Base-by-base conservation (phyloP, 2,888 invertebrate species). In the Drosophila emarginata region DNA sequence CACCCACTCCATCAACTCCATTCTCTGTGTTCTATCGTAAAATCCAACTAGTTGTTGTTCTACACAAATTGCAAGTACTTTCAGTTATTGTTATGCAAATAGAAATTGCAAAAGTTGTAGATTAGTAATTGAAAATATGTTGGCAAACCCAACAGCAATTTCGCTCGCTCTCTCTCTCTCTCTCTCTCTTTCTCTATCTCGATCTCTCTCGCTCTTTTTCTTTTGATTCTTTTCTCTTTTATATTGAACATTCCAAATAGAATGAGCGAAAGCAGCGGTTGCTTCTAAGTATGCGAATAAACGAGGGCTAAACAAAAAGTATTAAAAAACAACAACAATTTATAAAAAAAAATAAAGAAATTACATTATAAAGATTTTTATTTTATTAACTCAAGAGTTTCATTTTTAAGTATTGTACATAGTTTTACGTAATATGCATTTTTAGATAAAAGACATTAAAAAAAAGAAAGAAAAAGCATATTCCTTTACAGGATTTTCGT, bases 81-180 rank as follows among this genome's bases (percentile, higher is more conserved):
- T 37, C 60, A 57, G 60, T 56, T 54, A 66, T 66, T 61, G 72
- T 72, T 65, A 65, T 59, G 60, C 62, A 72, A 65, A 53, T 26
- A 39, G 45, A 53, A 69, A 71, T 57, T 56, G 52, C 60, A 70
- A 70, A 70, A 71, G 71, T 71, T 71, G 71, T 58, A 53, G 71
- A 50, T n/a, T 58, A 52, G 82, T 81, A 78, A 82, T 82, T 85
- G 82, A 82, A 84, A 84, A 82, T 84, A 84, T 82, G 79, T 74
- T 83, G 45, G 45, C 45, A 45, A 45, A 45, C 18, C 21, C 45
- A 37, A 37, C 37, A 45, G 45, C 45, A 45, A 9, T 32, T 32
- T 4, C 18, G 4, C 18, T 21, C 12, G 14, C 15, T 40, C 1
- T 40, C 18, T 9, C 9, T 45, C 4, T 4, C 45, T 4, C 45